A percentile compares a stretch with the other conserved stretches of the same genome.
Evolutionary conservation across 23 tunicate genomes (phyloP).

Genomic region (Corella eumyota): DNA sequence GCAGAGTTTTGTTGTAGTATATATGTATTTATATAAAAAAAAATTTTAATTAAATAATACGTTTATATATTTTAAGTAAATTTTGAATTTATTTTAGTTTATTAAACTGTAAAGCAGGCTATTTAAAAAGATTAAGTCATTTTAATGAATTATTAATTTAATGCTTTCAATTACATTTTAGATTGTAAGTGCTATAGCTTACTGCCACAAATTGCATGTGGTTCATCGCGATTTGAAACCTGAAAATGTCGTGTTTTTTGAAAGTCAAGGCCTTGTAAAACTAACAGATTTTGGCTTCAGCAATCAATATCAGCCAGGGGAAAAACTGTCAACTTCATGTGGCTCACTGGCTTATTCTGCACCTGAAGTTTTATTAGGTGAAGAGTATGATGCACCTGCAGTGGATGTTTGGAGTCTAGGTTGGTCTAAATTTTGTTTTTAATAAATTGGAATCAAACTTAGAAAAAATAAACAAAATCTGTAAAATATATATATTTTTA

Average conservation of each 20-base stretch:
- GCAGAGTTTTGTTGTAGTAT: too few species aligned
- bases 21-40: too few species aligned
- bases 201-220: slow-evolving; percentile 93
- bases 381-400: slow-evolving; percentile 97
- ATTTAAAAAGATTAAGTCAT: too few species aligned
- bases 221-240: slow-evolving; percentile 97
- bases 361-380: slow-evolving; percentile 96
- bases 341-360: slow-evolving; percentile 99
- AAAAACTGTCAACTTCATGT: slow-evolving; percentile 87
- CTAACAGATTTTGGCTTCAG: slow-evolving; percentile 97
- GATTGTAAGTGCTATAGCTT: slow-evolving; percentile 90
- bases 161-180: too few species aligned
- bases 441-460: not conserved
- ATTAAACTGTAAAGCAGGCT: too few species aligned
- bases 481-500: too few species aligned
- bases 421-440: slow-evolving; percentile 2
- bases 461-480: not conserved
- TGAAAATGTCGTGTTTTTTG: slow-evolving; percentile 94
- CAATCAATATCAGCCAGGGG: slow-evolving; percentile 71
- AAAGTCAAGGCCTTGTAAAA: slow-evolving; percentile 84
- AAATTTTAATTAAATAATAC: too few species aligned
- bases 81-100: too few species aligned
- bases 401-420: slow-evolving; percentile 98
- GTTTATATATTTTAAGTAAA: too few species aligned
- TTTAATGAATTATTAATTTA: too few species aligned